These are phyloP conservation scores for Philopedon plagiatum DNA, from an alignment of 2,888 invertebrate genomes.

Conservation along the genomic window DNA sequence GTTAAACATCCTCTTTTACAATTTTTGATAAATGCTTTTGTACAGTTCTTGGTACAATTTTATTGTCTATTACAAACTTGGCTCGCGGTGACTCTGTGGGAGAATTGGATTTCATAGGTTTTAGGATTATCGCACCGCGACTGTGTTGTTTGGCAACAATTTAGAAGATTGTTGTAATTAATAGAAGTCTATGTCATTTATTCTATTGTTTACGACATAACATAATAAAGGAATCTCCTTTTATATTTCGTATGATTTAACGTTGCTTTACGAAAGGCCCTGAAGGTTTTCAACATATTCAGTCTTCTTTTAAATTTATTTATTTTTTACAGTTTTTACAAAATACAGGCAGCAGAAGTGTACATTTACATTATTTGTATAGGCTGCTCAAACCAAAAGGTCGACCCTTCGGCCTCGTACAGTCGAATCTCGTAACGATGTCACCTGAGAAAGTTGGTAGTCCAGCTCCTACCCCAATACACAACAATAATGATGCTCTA, in stretches of 20 bases:
- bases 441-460: too few species aligned
- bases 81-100: not conserved
- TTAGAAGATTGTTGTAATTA: conserved; percentile 32
- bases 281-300: not conserved
- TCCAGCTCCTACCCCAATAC: too few species aligned
- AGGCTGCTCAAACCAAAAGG: too few species aligned
- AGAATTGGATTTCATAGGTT: conserved; percentile 35
- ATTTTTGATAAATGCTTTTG: too few species aligned
- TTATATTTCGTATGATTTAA: conserved; percentile 13
- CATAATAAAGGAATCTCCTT: conserved; percentile 24
- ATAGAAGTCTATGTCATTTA: conserved; percentile 24
- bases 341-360: too few species aligned
- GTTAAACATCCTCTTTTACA: too few species aligned
- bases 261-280: not conserved
- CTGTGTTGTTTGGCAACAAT: conserved; percentile 34
- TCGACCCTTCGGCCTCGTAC: too few species aligned
- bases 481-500: too few species aligned
- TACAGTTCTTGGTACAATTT: conserved; percentile 28
- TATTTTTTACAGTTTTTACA: too few species aligned
- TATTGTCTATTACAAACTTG: not conserved
- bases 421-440: too few species aligned
- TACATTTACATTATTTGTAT: too few species aligned
- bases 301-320: too few species aligned
- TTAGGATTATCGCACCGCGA: conserved; percentile 43
- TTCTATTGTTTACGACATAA: conserved; percentile 29